A percentile compares a stretch with the other conserved stretches of the same genome.
Evolutionary conservation across 2,797 vertebrate species (phyloP).

Genomic region (Columba guinea): DNA sequence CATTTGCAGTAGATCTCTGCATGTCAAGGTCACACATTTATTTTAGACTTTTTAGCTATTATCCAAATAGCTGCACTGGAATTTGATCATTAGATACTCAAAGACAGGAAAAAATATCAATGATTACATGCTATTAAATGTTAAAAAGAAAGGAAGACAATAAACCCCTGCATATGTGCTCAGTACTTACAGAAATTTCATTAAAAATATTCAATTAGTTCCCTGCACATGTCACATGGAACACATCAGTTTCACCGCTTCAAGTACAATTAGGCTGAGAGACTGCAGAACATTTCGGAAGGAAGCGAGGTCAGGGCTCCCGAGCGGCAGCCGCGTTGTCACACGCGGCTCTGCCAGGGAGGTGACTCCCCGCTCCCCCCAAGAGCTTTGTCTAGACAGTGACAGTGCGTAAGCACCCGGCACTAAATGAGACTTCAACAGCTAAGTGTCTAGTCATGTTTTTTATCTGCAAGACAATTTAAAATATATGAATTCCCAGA

Average conservation of each 20-base stretch:
- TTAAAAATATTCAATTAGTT: slow-evolving; percentile 43
- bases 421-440: neutral
- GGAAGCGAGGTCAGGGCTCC: neutral
- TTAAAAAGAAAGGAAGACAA: slow-evolving; percentile 23
- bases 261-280: slow-evolving; percentile 43
- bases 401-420: neutral
- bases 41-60: slow-evolving; percentile 8
- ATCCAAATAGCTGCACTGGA: neutral
- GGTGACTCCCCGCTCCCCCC: neutral
- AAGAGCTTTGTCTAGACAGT: neutral
- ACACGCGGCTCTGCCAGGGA: neutral
- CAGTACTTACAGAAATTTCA: slow-evolving; percentile 17
- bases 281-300: neutral
- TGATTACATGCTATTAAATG: neutral
- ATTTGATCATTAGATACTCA: slow-evolving; percentile 19
- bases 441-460: neutral
- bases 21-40: neutral
- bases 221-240: slow-evolving; percentile 1
- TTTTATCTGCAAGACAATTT: slow-evolving; percentile 31
- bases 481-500: slow-evolving; percentile 31
- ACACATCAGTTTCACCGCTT: slow-evolving; percentile 35
- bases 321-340: neutral
- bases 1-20: neutral
- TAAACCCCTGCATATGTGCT: neutral
- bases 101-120: slow-evolving; percentile 6